These are phyloP conservation scores for Arizona elegans DNA, from an alignment of 2,113 vertebrate species.

Conservation along the genomic window DNA sequence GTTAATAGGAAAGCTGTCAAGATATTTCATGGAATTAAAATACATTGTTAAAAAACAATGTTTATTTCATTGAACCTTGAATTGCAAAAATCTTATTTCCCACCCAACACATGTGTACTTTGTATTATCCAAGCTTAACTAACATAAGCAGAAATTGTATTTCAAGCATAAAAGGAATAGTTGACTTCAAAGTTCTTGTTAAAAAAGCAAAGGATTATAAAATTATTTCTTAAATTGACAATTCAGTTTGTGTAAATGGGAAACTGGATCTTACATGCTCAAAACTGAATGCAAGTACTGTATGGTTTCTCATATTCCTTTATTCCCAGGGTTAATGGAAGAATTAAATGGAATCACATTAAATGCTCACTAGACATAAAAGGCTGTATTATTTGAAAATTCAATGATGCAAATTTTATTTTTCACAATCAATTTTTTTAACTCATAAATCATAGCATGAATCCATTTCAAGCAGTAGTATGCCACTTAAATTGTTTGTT, in stretches of 20 bases:
- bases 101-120: neutral
- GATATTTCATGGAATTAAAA: slow-evolving; percentile 15
- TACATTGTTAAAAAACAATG: slow-evolving; percentile 15
- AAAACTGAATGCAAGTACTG: neutral
- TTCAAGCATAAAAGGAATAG: slow-evolving; percentile 2
- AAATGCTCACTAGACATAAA: neutral
- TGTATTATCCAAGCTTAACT: neutral
- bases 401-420: neutral
- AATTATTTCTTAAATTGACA: neutral
- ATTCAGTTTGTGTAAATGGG: neutral
- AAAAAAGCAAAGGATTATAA: neutral
- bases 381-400: neutral
- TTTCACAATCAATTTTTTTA: neutral
- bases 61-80: slow-evolving; percentile 17
- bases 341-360: neutral
- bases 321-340: neutral
- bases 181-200: neutral
- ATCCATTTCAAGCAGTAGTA: neutral
- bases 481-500: neutral
- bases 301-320: neutral
- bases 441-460: neutral
- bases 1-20: slow-evolving; percentile 31
- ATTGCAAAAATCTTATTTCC: neutral
- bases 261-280: neutral
- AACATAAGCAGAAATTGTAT: neutral